phyloP scores from a whole-genome alignment of 2,797 vertebrate genomes.

The Sebastes aleutianus region DNA sequence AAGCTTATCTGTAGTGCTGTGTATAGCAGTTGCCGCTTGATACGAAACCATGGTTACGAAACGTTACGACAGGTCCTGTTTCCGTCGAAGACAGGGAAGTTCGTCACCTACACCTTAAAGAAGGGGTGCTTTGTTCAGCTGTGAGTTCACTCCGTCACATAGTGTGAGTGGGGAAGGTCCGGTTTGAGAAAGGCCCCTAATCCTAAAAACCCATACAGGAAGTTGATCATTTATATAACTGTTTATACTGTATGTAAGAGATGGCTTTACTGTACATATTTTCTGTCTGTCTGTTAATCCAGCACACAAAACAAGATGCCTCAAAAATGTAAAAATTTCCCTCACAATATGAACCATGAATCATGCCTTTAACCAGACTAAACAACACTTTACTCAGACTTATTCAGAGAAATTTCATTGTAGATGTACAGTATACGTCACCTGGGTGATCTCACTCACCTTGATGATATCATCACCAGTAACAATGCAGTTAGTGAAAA shows the following conservation, averaged over 20 bases:
- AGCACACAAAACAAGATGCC: background rate
- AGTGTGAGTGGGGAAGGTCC: background rate
- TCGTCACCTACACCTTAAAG: background rate
- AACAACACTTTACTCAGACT: background rate
- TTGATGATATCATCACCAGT: slow-evolving; percentile 13
- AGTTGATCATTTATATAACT: background rate
- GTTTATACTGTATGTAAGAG: background rate
- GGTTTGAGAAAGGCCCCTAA: background rate
- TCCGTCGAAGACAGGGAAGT: background rate
- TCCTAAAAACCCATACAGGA: background rate
- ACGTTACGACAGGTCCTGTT: background rate
- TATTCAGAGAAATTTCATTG: background rate
- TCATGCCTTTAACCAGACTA: background rate
- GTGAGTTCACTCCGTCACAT: background rate
- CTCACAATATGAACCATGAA: background rate
- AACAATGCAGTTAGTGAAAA: background rate
- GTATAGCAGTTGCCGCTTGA: background rate
- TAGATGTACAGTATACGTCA: background rate
- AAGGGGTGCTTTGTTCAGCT: background rate
- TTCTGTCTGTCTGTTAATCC: background rate
- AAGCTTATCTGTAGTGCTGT: background rate
- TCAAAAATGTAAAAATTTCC: background rate
- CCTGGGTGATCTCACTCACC: background rate
- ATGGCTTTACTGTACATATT: background rate
- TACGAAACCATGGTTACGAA: background rate